Base-by-base conservation (phyloP, 1,140 invertebrate genomes). In the Cecropterus lyciades region DNA sequence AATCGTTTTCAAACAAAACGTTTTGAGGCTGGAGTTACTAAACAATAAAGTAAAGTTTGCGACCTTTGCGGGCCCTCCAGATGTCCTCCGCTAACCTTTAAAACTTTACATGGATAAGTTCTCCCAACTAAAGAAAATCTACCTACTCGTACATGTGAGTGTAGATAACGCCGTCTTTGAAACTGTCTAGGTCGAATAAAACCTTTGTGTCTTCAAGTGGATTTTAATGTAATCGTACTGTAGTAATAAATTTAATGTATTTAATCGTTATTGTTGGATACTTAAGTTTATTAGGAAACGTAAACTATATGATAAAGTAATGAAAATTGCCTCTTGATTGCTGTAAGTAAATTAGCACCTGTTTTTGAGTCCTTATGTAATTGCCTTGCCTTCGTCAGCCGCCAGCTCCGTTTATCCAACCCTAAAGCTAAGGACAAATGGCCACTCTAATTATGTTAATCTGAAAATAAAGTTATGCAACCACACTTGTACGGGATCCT, bases 401-500 rank as follows among this genome's bases (percentile, higher is more conserved):
- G 65, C 56, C 55, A 64, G 65, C 57, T 75, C 72, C 77, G 77
- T 81, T 70, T 69, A 75, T 70, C 69, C 70, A 76, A 75, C 78
- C 81, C 80, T 75, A 76, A 79, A 75, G 65, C 66, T 72, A 75
- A 67, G 66, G 60, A 70, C 62, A 57, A 80, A 82, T 74, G 67
- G 78, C 56, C 71, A 72, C 73, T 82, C 76, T 91, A 89, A 89
- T 89, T 91, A 91, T 91, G 88, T 87, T 91, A 91, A 91, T 88
- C 84, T 82, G 72, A 72, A 82, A 87, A 91, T 89, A 91, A 91
- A 89, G 86, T 89, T 88, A 86, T 91, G 88, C 85, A 71, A 81
- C 82, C 83, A 67, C 82, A 84, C 84, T 89, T 84, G 79, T 73
- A 75, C 80, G 84, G 86, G 85, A 76, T 62, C 46, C 59, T 20